phyloP scores from a whole-genome alignment of 2,888 invertebrate genomes.

The Phengaris arion region DNA sequence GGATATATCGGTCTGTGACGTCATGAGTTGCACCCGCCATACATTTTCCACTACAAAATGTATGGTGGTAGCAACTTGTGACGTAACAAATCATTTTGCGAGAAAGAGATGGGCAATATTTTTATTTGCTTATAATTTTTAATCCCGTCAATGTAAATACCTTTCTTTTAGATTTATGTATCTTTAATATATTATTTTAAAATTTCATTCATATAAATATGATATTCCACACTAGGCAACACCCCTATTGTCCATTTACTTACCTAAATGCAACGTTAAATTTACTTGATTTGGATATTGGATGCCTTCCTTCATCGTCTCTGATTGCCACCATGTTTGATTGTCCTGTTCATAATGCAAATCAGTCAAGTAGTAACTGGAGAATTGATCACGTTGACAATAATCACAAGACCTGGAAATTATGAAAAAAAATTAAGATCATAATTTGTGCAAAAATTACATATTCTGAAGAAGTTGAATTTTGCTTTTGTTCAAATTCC shows the following conservation, averaged over 20 bases:
- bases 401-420: slow-evolving; percentile 86
- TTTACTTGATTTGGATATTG: slow-evolving; percentile 96
- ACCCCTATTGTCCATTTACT: slow-evolving; percentile 43
- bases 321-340: slow-evolving; percentile 98
- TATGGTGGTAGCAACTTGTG: no score
- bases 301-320: slow-evolving; percentile 96
- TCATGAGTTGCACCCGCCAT: no score
- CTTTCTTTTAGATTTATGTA: no score
- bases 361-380: slow-evolving; percentile 89
- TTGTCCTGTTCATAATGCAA: slow-evolving; percentile 94
- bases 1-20: no score
- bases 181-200: no score
- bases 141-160: no score
- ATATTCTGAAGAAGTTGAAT: neutral
- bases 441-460: neutral
- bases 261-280: slow-evolving; percentile 92
- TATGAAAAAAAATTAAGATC: neutral
- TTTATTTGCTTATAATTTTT: no score
- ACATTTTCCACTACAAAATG: no score
- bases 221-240: no score
- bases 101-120: no score
- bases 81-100: no score
- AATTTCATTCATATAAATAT: no score
- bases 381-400: slow-evolving; percentile 82
- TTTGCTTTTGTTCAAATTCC: neutral